Evolutionary conservation across 1,140 invertebrate species (phyloP), one percentile per base, ranked within the genome.

Genomic region (Mya arenaria): DNA sequence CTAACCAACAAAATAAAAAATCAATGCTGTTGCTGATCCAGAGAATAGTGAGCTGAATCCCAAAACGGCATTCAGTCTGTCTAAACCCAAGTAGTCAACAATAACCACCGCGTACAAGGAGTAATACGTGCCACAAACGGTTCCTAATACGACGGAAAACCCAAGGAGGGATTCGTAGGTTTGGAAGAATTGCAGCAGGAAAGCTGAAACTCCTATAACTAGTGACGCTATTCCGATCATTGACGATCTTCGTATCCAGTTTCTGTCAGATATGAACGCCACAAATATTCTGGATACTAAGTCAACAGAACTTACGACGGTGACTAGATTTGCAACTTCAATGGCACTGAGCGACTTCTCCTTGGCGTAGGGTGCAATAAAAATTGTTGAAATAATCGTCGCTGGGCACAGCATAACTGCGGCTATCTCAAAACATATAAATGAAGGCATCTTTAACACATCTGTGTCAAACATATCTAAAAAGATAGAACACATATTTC

Each of bases 351-450:
- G n/a, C 2, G 41, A 41, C 23, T 55, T 19, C 4, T 72, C 68
- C 34, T 72, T 72, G 1, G 68, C 68, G 44, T 72, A 52, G 1
- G 68, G 68, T 48, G 68, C 68, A 3, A 72, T 15, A 32, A n/a
- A 72, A 6, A 72, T 41, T 19, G 68, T 48, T 30, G 41, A 8
- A 13, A 72, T 19, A 15, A 23, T 25, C 8, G 34, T 72, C 17
- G 17, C 34, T 25, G 68, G 30, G 28, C 68, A 72, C 3, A 28
- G 32, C 13, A 4, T 28, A 17, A 41, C 25, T n/a, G n/a, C 36
- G 1, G 0, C 36, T 17, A 34, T 23, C 19, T 44, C 25, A 19
- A 25, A 69, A 13, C 15, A 37, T 28, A 69, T 44, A 25, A 44
- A 69, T 17, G 48, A 37, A 25, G 37, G 41, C 15, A 5, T 1